phyloP scores from a whole-genome alignment of 2,888 invertebrate species.

The Carterocephalus palaemon region DNA sequence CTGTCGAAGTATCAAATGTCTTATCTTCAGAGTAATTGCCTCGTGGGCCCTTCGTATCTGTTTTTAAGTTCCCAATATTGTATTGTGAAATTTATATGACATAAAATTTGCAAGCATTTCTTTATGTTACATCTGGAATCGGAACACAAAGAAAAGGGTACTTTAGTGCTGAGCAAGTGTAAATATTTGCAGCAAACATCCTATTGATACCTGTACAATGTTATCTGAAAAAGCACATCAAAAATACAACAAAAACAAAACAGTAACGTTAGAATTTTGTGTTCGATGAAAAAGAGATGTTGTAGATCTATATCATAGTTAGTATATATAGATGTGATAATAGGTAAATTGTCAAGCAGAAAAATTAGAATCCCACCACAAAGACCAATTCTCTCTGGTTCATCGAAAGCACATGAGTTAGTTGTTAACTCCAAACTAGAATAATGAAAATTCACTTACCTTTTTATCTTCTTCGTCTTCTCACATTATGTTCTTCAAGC shows the following conservation, averaged over 20 bases:
- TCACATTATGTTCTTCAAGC: conserved; percentile 46
- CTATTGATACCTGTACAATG: conserved; percentile 72
- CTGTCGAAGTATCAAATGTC: background rate
- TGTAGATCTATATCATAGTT: too few species aligned
- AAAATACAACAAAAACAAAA: conserved; percentile 57
- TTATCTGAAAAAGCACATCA: conserved; percentile 65
- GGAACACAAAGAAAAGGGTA: conserved; percentile 1
- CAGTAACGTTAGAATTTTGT: conserved; percentile 40
- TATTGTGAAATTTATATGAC: conserved; percentile 23
- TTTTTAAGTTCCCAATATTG: conserved; percentile 22
- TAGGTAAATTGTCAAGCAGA: too few species aligned
- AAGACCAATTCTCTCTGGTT: background rate
- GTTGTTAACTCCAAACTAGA: conserved; percentile 41
- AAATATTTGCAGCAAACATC: conserved; percentile 11
- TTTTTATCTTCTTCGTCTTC: conserved; percentile 41
- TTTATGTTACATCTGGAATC: conserved; percentile 2
- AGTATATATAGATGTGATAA: too few species aligned
- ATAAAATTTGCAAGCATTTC: conserved; percentile 14
- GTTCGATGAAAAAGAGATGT: conserved; percentile 2
- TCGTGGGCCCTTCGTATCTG: conserved; percentile 10
- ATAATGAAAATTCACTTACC: conserved; percentile 58
- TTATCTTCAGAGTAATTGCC: conserved; percentile 17
- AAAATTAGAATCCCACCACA: too few species aligned
- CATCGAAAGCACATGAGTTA: conserved; percentile 38
- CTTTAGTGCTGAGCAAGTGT: background rate